These are phyloP conservation scores for Enteromius thamalakanensis DNA, from an alignment of 2,797 vertebrate species.

Conservation along the genomic window DNA sequence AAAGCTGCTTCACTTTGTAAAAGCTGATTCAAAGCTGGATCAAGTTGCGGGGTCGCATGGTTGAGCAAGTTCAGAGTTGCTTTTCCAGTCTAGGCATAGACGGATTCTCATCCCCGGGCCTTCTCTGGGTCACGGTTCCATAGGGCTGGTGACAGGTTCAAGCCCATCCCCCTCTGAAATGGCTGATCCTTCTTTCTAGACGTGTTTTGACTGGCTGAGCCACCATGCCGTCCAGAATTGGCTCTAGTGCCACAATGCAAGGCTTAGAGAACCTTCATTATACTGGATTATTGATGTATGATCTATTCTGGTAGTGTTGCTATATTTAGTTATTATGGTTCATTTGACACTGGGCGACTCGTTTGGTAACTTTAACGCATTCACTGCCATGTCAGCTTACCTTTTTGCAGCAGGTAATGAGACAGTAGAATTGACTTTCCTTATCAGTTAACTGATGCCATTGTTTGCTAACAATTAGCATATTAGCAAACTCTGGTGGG, in stretches of 20 bases:
- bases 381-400: constrained; percentile 6
- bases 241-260: constrained; percentile 22
- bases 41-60: constrained; percentile 57
- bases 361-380: neutral
- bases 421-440: neutral
- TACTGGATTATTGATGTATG: constrained; percentile 16
- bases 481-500: neutral
- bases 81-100: constrained; percentile 41
- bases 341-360: neutral
- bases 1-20: neutral
- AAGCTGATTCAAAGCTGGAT: constrained; percentile 16
- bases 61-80: constrained; percentile 67
- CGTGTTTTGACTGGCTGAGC: constrained; percentile 40
- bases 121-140: constrained; percentile 43
- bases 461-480: constrained; percentile 23
- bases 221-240: constrained; percentile 19
- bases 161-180: constrained; percentile 40
- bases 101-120: constrained; percentile 61
- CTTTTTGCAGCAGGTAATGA: constrained; percentile 16
- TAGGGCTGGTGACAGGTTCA: constrained; percentile 58
- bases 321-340: constrained; percentile 22
- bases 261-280: constrained; percentile 5
- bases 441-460: constrained; percentile 1
- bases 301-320: constrained; percentile 22
- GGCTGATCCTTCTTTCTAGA: constrained; percentile 29